These are phyloP conservation scores for Sphaerophoria rueppellii DNA, from an alignment of 2,888 invertebrate genomes.

Conservation along the genomic window DNA sequence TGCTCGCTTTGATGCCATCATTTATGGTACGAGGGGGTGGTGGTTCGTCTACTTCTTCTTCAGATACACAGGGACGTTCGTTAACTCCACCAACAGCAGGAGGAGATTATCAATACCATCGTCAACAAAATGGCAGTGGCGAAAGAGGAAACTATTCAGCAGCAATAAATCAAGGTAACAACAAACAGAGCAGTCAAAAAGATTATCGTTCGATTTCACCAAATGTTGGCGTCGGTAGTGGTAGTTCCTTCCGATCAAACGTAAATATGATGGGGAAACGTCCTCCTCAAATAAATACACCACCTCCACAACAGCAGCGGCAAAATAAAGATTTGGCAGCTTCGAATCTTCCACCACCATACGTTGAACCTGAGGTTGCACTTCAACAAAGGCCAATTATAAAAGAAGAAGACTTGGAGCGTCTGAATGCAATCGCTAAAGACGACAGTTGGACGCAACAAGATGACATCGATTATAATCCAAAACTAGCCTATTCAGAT, in stretches of 20 bases:
- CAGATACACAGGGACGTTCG: conserved; percentile 67
- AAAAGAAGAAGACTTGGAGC: conserved; percentile 95
- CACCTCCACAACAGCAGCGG: conserved; percentile 75
- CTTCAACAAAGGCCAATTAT: conserved; percentile 92
- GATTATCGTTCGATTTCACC: conserved; percentile 77
- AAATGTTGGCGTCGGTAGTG: conserved; percentile 48
- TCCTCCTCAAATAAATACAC: conserved; percentile 76
- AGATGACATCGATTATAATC: conserved; percentile 97
- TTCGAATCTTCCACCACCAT: conserved; percentile 75
- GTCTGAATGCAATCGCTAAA: conserved; percentile 94
- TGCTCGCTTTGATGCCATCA: conserved; percentile 89
- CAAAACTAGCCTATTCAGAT: conserved; percentile 96
- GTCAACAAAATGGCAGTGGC: conserved; percentile 71
- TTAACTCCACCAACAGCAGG: conserved; percentile 62
- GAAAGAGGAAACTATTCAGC: conserved; percentile 68
- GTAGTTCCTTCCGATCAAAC: conserved; percentile 78
- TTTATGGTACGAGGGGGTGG: conserved; percentile 84
- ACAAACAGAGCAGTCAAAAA: conserved; percentile 67
- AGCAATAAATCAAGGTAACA: conserved; percentile 53
- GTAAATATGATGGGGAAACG: conserved; percentile 79
- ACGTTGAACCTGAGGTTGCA: conserved; percentile 84
- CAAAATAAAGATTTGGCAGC: conserved; percentile 78
- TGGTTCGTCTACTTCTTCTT: conserved; percentile 66
- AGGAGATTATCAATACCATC: conserved; percentile 68
- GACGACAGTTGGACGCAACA: conserved; percentile 96